Conservation (phyloP, 2,797 vertebrate genomes). For the Naso thynnoides region DNA sequence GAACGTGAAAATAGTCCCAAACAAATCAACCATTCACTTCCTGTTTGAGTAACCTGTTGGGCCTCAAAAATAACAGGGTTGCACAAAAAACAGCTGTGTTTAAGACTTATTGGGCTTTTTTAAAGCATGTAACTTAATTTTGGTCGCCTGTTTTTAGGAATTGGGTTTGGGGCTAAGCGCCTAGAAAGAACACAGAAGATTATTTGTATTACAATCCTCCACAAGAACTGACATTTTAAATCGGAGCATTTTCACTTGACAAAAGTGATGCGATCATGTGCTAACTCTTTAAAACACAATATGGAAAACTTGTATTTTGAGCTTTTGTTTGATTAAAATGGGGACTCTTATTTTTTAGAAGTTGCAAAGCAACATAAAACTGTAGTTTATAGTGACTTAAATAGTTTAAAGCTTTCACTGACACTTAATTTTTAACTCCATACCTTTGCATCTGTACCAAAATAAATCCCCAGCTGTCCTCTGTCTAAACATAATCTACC, state of each 20-base stretch:
- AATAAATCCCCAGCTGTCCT: constrained; percentile 3
- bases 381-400: not conserved
- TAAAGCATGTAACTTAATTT: not conserved
- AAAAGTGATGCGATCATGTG: not conserved
- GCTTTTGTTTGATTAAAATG: not conserved
- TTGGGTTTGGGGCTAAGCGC: not conserved
- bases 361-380: not conserved
- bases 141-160: not conserved
- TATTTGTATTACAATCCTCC: not conserved
- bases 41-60: not conserved
- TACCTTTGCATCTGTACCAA: not conserved
- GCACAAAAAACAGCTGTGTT: not conserved
- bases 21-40: not conserved
- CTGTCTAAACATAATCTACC: not conserved
- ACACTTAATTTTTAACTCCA: not conserved
- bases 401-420: not conserved
- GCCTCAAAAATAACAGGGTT: not conserved
- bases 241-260: not conserved
- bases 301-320: not conserved
- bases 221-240: not conserved
- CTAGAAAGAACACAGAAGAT: not conserved
- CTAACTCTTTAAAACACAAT: not conserved
- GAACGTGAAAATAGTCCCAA: not conserved
- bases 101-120: not conserved
- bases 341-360: not conserved